These are phyloP conservation scores for Petrocephalus sullivani DNA, from an alignment of 2,797 vertebrate species.

Conservation along the genomic window DNA sequence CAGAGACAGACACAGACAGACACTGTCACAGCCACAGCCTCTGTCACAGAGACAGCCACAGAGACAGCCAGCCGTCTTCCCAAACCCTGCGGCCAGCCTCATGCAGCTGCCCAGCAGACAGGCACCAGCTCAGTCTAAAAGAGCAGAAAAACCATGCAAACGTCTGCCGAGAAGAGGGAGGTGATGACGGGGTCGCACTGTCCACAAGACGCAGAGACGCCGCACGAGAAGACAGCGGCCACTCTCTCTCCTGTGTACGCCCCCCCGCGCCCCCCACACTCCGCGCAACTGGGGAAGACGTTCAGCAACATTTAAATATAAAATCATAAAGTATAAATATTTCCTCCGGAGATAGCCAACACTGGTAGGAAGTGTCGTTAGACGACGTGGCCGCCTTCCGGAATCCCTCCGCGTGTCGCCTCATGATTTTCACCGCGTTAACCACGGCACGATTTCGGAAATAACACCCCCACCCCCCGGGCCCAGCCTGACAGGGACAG, in stretches of 20 bases:
- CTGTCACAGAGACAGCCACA: no score
- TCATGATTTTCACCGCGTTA: background rate
- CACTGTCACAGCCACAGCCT: no score
- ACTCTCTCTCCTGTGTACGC: background rate
- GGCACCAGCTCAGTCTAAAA: slow-evolving; percentile 42
- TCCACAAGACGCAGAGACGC: background rate
- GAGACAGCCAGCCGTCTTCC: background rate
- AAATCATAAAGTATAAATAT: background rate
- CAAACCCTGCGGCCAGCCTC: background rate
- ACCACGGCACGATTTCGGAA: slow-evolving; percentile 21
- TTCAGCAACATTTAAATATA: background rate
- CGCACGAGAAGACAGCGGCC: background rate
- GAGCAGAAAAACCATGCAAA: slow-evolving; percentile 35
- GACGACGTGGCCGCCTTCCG: background rate
- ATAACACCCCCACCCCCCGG: slow-evolving; percentile 13
- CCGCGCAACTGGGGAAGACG: background rate
- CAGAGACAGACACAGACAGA: no score
- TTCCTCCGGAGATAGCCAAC: slow-evolving; percentile 23
- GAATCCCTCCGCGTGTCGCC: background rate
- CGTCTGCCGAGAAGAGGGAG: slow-evolving; percentile 16
- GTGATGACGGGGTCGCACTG: background rate
- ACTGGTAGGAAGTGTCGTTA: slow-evolving; percentile 20
- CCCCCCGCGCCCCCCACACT: background rate
- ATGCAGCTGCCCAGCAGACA: slow-evolving; percentile 26
- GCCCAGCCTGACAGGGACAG: background rate